Evolutionary conservation across 2,797 vertebrate genomes (phyloP), one percentile per base, ranked within the genome.

Genomic region (Esox lucius): DNA sequence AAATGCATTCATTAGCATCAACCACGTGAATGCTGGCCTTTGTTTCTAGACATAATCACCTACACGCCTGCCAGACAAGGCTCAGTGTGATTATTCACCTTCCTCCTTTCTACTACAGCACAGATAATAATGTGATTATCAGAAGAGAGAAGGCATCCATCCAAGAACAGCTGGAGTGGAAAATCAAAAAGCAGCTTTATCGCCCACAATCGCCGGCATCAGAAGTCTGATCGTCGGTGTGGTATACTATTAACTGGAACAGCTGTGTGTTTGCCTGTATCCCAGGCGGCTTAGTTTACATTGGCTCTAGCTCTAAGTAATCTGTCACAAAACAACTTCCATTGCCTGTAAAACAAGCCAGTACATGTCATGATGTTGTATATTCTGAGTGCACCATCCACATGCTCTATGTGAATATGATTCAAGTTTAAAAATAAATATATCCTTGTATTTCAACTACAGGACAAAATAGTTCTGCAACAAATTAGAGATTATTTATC

Each of bases 251-350:
- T 16, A 33, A 33, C 28, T 17, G 13, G 16, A 31, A 66, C 81
- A 85, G 67, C 78, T 79, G 74, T 70, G 39, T 78, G 56, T 80
- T 77, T 70, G 77, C 26, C 74, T 28, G 33, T 74, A 66, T 78
- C 71, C 67, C 77, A 75, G 74, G 28, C 31, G 22, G n/a, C 35
- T 77, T 61, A 26, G 24, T 6, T 15, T 61, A 61, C 56, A 33
- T 28, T 61, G 59, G 68, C 76, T 74, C 69, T 72, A 76, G 70
- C 79, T 71, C 74, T 51, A 64, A 46, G 49, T 74, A 65, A 74
- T 49, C 46, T 49, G 31, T 61, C 49, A 51, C 51, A 51, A 56
- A 42, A 72, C n/a, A 35, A 39, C 75, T 75, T 75, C 51, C 68
- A 35, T 35, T 51, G 49, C 49, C 49, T 51, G 16, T 22, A 73